phyloP scores from a whole-genome alignment of 2,888 invertebrate species.

The Elmis aenea region DNA sequence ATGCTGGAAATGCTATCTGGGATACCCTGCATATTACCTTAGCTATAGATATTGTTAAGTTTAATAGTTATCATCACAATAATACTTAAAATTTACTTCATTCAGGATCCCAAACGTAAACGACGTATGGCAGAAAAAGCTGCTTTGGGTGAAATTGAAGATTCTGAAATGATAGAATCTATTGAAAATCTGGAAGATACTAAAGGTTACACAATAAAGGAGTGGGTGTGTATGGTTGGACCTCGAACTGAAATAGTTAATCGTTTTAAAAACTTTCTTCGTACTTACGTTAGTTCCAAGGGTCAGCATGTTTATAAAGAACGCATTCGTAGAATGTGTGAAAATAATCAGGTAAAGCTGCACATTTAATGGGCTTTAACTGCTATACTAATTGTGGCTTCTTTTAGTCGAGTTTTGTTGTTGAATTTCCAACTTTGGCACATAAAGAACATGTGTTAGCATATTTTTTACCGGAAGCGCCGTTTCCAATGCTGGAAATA shows the following conservation, averaged over 20 bases:
- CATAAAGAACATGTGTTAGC: conserved; percentile 89
- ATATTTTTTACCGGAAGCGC: conserved; percentile 96
- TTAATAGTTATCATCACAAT: neutral
- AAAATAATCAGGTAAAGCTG: conserved; percentile 70
- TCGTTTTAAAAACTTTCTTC: conserved; percentile 84
- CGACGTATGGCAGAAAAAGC: conserved; percentile 83
- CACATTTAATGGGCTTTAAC: too few relatives aligned
- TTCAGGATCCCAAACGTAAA: conserved; percentile 57
- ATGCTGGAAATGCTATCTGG: too few relatives aligned
- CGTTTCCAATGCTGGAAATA: conserved; percentile 92
- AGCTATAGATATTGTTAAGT: conserved; percentile 44
- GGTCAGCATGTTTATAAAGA: conserved; percentile 88
- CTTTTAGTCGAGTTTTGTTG: conserved; percentile 70
- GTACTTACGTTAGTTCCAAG: conserved; percentile 82
- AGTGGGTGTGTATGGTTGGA: conserved; percentile 95
- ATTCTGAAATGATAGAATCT: conserved; percentile 67
- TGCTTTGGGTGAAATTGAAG: conserved; percentile 72
- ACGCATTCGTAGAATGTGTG: conserved; percentile 91
- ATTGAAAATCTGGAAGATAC: conserved; percentile 98
- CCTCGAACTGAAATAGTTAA: conserved; percentile 95
- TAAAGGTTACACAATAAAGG: conserved; percentile 88
- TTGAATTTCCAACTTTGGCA: conserved; percentile 90
- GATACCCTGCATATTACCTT: neutral
- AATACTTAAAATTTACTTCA: conserved; percentile 45
- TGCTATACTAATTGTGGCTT: neutral